Evolutionary conservation across 2,797 vertebrate genomes (phyloP).

Genomic region (Myotis myotis): DNA sequence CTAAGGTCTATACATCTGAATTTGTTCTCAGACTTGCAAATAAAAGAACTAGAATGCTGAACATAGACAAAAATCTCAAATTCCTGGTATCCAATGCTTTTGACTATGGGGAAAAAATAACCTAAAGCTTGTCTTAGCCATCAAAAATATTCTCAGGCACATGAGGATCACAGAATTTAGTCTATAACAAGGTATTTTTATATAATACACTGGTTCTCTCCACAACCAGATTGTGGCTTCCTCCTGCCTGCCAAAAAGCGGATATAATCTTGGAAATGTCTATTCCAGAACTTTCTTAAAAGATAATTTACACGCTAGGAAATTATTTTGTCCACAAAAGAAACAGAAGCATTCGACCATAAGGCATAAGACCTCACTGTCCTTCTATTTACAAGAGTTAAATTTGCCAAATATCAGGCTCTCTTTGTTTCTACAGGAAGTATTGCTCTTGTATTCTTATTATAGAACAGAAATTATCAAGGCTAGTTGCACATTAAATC

Average conservation of each 20-base stretch:
- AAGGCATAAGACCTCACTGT: background rate
- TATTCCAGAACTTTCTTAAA: slow-evolving; percentile 50
- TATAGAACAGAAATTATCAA: slow-evolving; percentile 34
- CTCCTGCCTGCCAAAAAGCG: slow-evolving; percentile 70
- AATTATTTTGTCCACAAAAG: slow-evolving; percentile 62
- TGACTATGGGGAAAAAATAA: slow-evolving; percentile 7
- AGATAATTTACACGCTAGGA: slow-evolving; percentile 68
- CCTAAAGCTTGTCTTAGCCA: slow-evolving; percentile 43
- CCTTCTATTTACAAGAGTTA: background rate
- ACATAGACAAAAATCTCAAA: slow-evolving; percentile 8
- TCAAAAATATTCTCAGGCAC: slow-evolving; percentile 63
- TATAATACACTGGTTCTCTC: slow-evolving; percentile 64
- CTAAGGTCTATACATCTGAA: slow-evolving; percentile 3
- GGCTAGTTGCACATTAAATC: slow-evolving; percentile 4
- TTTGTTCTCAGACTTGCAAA: slow-evolving; percentile 50
- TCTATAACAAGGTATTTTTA: slow-evolving; percentile 69
- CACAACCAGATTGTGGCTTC: slow-evolving; percentile 72
- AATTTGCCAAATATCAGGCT: background rate
- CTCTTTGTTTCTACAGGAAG: background rate
- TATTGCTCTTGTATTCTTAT: background rate
- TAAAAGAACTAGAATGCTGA: slow-evolving; percentile 18
- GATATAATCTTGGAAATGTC: slow-evolving; percentile 72
- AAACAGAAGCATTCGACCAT: background rate
- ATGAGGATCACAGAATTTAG: slow-evolving; percentile 52
- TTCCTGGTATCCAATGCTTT: background rate